A percentile compares a stretch with the other conserved stretches of the same genome.
These are phyloP conservation scores for Astur gentilis DNA, from an alignment of 2,113 vertebrate species.

Conservation along the genomic window DNA sequence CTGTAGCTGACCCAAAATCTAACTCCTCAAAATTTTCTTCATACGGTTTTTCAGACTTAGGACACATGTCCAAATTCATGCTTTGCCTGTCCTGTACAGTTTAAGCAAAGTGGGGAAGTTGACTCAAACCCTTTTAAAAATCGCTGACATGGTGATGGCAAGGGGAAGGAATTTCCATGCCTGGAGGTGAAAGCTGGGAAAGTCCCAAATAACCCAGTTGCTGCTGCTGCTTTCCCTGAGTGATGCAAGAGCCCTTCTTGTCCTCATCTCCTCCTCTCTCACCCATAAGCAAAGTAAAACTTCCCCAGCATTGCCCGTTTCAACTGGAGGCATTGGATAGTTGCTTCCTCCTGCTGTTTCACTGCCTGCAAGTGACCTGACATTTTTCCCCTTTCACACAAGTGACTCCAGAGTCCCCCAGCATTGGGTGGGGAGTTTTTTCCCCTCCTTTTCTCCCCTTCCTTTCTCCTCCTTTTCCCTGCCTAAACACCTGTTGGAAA, in stretches of 20 bases:
- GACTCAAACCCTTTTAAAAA: background rate
- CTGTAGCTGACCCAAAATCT: background rate
- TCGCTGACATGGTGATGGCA: background rate
- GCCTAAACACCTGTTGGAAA: background rate
- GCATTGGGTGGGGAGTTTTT: fast-evolving
- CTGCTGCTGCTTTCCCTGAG: background rate
- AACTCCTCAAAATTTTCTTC: background rate
- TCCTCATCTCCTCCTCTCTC: background rate
- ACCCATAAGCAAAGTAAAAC: background rate
- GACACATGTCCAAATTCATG: background rate
- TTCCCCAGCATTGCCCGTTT: background rate
- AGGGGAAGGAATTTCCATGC: background rate
- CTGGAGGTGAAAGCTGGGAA: background rate
- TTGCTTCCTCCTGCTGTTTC: background rate
- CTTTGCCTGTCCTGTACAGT: background rate
- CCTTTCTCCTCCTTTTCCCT: background rate
- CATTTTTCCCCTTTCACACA: background rate
- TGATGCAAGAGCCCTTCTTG: background rate
- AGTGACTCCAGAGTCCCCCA: background rate
- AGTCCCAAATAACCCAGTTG: background rate
- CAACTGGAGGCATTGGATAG: background rate
- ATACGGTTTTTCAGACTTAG: background rate
- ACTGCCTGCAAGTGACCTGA: background rate
- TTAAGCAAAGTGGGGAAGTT: background rate
- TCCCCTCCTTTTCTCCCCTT: background rate